Evolutionary conservation across 2,113 vertebrate genomes (phyloP).

Genomic region (Cairina moschata): DNA sequence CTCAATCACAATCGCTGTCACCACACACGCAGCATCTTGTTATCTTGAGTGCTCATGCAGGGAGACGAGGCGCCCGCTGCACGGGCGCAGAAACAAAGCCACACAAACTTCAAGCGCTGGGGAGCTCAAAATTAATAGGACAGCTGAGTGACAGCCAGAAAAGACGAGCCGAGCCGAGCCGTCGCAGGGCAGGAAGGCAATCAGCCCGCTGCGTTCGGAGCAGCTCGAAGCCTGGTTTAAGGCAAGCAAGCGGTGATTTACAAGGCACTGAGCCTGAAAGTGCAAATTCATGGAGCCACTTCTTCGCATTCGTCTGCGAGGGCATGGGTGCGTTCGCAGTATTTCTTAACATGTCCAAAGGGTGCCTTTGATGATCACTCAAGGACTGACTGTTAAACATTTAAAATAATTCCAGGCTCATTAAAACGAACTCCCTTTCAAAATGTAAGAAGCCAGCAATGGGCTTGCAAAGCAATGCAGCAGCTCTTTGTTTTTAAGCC

Average conservation of each 20-base stretch:
- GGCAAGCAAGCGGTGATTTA: constrained; percentile 48
- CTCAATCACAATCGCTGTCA: constrained; percentile 25
- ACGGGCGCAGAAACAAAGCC: constrained; percentile 9
- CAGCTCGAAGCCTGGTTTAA: constrained; percentile 34
- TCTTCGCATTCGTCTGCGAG: constrained; percentile 42
- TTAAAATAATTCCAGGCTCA: constrained; percentile 53
- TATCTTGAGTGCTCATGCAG: constrained; percentile 37
- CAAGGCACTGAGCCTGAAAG: constrained; percentile 52
- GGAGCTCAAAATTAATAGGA: constrained; percentile 59
- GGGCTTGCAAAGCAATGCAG: constrained; percentile 1
- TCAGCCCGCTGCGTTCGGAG: constrained; percentile 44
- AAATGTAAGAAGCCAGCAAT: constrained; percentile 34
- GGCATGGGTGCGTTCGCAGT: constrained; percentile 34
- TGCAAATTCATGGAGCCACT: constrained; percentile 53
- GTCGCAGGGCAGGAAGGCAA: constrained; percentile 41
- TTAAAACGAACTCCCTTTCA: constrained; percentile 56
- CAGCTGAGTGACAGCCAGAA: constrained; percentile 41
- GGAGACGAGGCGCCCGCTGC: constrained; percentile 17
- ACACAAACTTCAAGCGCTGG: constrained; percentile 57
- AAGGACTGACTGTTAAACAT: constrained; percentile 63
- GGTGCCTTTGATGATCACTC: constrained; percentile 66
- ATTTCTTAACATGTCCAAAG: constrained; percentile 51
- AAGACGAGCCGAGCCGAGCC: constrained; percentile 14
- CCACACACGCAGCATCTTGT: background rate
- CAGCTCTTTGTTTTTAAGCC: constrained; percentile 44